Base-by-base conservation (phyloP, 2,113 vertebrate species). In the Pipra filicauda region DNA sequence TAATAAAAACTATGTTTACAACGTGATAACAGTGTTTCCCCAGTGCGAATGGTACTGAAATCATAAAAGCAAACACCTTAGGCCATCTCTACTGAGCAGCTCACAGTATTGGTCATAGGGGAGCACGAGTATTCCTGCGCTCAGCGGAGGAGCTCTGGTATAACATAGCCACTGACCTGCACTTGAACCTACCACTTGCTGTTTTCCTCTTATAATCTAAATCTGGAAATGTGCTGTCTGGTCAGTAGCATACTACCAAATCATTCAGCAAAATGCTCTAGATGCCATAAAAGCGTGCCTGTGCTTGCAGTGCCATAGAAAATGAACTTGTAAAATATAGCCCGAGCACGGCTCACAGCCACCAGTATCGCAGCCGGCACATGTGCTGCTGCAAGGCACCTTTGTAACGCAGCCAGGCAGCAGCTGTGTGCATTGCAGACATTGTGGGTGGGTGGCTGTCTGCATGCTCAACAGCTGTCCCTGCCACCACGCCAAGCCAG, bases 111-210 rank as follows among this genome's bases (percentile, higher is more conserved):
- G 73, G 80, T 94, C 93, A 91, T 71, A 1, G 10, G 48, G 91
- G 95, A 93, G 85, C 54, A 11, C 26, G 1, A 91, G 83, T 30
- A 43, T 75, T 86, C 87, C 79, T 3, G 23, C 16, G 85, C 88
- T 96, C n/a, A 2, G 79, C 6, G 0, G 86, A 88, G 55, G 76
- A 97, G 91, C 90, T 91, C 33, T 65, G 91, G 86, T 96, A 5
- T 95, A 97, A 97, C 96, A 49, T 95, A 95, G 93, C 94, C 94
- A 87, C 46, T 98, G 98, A 98, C 97, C 96, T 48, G 61, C 52
- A n/a, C 88, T 95, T 98, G 98, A 98, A 98, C 97, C 96, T 97
- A 97, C 97, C 98, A 97, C 97, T 98, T 97, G 98, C 97, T 98
- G 97, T 97, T 97, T 97, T 97, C 92, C 96, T 89, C 96, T 94